Conservation (phyloP, 1,140 invertebrate genomes). For the Procambarus clarkii region DNA sequence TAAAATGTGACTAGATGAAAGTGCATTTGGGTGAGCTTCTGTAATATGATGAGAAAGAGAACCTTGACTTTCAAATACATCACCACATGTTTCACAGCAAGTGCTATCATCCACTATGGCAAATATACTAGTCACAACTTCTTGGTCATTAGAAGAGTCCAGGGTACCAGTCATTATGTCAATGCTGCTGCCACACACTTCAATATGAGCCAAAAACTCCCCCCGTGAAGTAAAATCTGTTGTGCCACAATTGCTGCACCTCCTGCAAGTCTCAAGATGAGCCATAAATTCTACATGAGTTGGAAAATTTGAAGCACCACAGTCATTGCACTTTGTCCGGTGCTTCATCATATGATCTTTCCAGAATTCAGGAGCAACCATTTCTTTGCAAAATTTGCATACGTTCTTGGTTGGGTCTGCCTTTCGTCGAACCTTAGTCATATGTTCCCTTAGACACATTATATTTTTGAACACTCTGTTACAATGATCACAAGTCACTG, state of each 20-base stretch:
- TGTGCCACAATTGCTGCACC: conserved; percentile 50
- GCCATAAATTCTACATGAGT: conserved; percentile 49
- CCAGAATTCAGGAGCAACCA: conserved; percentile 35
- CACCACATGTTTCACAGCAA: conserved; percentile 55
- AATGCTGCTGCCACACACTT: conserved; percentile 53
- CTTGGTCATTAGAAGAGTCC: conserved; percentile 50
- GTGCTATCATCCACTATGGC: conserved; percentile 55
- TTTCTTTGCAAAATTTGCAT: conserved; percentile 54
- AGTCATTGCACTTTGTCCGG: conserved; percentile 50
- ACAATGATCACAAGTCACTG: conserved; percentile 60
- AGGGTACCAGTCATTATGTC: conserved; percentile 53
- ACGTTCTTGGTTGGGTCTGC: conserved; percentile 44
- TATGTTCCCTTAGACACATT: conserved; percentile 57
- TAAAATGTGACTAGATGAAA: conserved; percentile 18
- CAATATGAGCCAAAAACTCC: conserved; percentile 50
- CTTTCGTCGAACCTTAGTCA: conserved; percentile 53
- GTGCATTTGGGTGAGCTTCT: conserved; percentile 29
- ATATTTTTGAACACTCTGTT: conserved; percentile 57
- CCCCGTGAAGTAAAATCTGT: conserved; percentile 34
- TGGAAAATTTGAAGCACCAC: conserved; percentile 44
- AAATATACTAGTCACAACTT: conserved; percentile 60
- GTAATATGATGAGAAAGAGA: conserved; percentile 56
- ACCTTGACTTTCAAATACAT: conserved; percentile 36
- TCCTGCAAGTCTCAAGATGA: conserved; percentile 52
- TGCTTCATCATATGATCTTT: conserved; percentile 57